Percentiles rank a stretch among this genome's conserved stretches.
Conservation (phyloP, 2,888 invertebrate species). For the Nysson spinosus region DNA sequence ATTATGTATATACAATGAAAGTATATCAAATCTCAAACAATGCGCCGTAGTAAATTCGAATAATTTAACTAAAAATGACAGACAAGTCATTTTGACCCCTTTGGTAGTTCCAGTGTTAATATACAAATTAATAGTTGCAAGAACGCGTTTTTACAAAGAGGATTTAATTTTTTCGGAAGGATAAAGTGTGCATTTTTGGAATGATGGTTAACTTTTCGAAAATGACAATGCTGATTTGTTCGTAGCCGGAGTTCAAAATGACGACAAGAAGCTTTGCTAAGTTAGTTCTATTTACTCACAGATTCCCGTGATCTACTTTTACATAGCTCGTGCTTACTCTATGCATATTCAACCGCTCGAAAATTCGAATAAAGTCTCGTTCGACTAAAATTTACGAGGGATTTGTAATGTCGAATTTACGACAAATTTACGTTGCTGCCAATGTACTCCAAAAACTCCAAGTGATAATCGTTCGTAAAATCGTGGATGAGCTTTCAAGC, state of each 20-base stretch:
- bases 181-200: no score
- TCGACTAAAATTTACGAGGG: constrained; percentile 37
- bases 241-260: constrained; percentile 32
- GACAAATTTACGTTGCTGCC: constrained; percentile 23
- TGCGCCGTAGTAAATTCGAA: no score
- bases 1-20: no score
- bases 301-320: constrained; percentile 57
- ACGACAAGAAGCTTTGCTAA: constrained; percentile 19
- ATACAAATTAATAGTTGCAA: no score
- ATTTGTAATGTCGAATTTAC: no score
- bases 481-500: no score
- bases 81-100: no score
- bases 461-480: not conserved
- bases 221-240: constrained; percentile 25
- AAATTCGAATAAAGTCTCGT: constrained; percentile 47
- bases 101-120: no score
- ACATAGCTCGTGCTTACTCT: constrained; percentile 32
- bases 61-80: no score
- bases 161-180: constrained; percentile 27
- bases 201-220: constrained; percentile 29
- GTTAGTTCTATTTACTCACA: constrained; percentile 48
- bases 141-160: no score
- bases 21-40: no score
- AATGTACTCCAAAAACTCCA: constrained; percentile 26
- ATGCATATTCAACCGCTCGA: constrained; percentile 51